Base-by-base conservation (phyloP, 2,888 invertebrate species). In the Schrankia costaestrigalis region DNA sequence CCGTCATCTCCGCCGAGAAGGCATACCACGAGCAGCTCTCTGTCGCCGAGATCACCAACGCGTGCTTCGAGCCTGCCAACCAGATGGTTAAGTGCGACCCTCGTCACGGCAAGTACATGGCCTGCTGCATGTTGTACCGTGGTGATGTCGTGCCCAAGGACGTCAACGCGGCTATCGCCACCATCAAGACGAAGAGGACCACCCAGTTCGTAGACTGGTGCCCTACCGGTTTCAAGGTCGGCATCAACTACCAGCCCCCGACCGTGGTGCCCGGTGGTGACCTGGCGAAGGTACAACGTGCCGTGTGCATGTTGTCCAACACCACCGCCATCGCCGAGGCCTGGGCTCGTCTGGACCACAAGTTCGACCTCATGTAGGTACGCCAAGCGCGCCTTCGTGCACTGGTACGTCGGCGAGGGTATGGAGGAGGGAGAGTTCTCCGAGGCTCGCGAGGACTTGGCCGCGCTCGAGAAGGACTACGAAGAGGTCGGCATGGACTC, bases 301-400 rank as follows among this genome's bases (percentile, higher is more conserved):
- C 97, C 53, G 97, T 98, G 12, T 98, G 98, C 92, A 98, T 98
- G 97, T 91, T 98, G 90, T 97, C 96, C 75, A 98, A 98, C 90
- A 98, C 97, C 52, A 98, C 97, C 5, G 97, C 98, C 61, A 97
- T 98, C 78, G 97, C 97, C 11, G 97, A 98, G 82, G 97, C 98
- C 22, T 98, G 97, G 97, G 97, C 97, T 11, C 93, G 97, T 70
- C 91, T 98, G 46, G 97, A 98, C 88, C 97, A 96, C 86, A 97
- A 97, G 89, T 97, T 97, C 84, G 97, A 97, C 82, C 91, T 97
- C 45, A 97, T 97, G 97, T 98, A 97, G 97, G 97, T 98, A 97
- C 85, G 96, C 97, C 78, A 97, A 97, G 90, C 92, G 97, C 58
- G 97, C 97, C 36, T 98, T 98, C 88, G 97, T 97, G 44, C 97